Conservation (phyloP, 2,888 invertebrate species). For the Sminthurides aquaticus region DNA sequence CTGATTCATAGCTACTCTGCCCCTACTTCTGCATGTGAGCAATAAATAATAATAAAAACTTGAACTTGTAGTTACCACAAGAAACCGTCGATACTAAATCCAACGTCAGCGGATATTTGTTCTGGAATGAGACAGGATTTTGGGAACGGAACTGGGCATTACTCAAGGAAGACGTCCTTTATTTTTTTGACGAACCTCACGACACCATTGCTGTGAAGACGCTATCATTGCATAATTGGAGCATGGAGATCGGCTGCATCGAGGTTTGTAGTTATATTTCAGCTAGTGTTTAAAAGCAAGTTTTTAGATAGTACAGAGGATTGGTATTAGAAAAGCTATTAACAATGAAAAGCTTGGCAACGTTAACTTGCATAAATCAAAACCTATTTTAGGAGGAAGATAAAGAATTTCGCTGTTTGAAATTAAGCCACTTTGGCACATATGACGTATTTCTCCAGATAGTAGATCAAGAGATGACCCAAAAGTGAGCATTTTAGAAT, state of each 20-base stretch:
- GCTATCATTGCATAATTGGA: slow-evolving; percentile 52
- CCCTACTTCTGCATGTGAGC: not conserved
- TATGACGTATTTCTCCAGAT: slow-evolving; percentile 1
- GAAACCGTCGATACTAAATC: slow-evolving; percentile 52
- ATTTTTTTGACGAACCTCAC: slow-evolving; percentile 53
- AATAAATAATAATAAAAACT: no score
- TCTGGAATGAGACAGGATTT: slow-evolving; percentile 46
- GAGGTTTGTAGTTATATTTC: not conserved
- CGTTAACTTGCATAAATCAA: not conserved
- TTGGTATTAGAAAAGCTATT: no score
- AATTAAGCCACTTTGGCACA: not conserved
- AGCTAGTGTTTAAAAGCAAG: not conserved
- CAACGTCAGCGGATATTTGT: slow-evolving; percentile 53
- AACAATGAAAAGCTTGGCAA: no score
- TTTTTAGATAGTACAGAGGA: not conserved
- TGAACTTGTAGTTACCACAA: not conserved
- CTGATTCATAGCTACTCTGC: not conserved
- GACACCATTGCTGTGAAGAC: slow-evolving; percentile 53
- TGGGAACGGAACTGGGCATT: slow-evolving; percentile 56
- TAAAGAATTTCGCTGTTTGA: not conserved
- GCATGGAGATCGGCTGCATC: slow-evolving; percentile 43
- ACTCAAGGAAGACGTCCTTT: slow-evolving; percentile 53
- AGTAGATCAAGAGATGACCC: not conserved
- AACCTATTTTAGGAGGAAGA: not conserved
- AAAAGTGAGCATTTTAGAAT: not conserved